A percentile compares a stretch with the other conserved stretches of the same genome.
These are phyloP conservation scores for Xylota segnis DNA, from an alignment of 2,888 invertebrate species.

Conservation along the genomic window DNA sequence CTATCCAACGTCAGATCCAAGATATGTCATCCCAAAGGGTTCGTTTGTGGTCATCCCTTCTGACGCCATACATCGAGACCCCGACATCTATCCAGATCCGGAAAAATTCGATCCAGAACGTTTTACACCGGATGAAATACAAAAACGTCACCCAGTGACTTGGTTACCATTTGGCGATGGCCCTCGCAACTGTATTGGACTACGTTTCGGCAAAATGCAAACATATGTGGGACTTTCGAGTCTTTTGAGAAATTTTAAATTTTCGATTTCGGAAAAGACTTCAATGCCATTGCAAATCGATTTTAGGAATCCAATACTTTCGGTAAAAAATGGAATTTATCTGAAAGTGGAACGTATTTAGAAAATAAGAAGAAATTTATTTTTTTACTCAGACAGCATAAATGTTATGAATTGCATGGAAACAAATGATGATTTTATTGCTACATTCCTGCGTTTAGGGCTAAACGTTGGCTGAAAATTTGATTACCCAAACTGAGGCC, in stretches of 20 bases:
- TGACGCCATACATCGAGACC: constrained; percentile 87
- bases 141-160: constrained; percentile 83
- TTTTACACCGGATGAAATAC: constrained; percentile 86
- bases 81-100: constrained; percentile 87
- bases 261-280: constrained; percentile 79
- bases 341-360: constrained; percentile 1
- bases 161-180: constrained; percentile 83
- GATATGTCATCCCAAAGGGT: constrained; percentile 85
- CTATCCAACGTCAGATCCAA: constrained; percentile 85
- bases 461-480: too few species aligned
- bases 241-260: constrained; percentile 80
- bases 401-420: too few species aligned
- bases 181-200: constrained; percentile 82
- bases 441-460: too few species aligned
- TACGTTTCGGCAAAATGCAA: constrained; percentile 82
- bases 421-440: too few species aligned
- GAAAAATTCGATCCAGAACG: constrained; percentile 87
- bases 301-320: neutral
- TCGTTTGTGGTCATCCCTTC: constrained; percentile 86
- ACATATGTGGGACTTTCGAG: constrained; percentile 79
- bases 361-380: too few species aligned
- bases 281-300: constrained; percentile 27
- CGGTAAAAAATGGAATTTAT: constrained; percentile 8
- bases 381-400: too few species aligned
- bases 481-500: too few species aligned